Evolutionary conservation across 2,113 vertebrate genomes (phyloP), one percentile per base, ranked within the genome.

Genomic region (Reinhardtius hippoglossoides): DNA sequence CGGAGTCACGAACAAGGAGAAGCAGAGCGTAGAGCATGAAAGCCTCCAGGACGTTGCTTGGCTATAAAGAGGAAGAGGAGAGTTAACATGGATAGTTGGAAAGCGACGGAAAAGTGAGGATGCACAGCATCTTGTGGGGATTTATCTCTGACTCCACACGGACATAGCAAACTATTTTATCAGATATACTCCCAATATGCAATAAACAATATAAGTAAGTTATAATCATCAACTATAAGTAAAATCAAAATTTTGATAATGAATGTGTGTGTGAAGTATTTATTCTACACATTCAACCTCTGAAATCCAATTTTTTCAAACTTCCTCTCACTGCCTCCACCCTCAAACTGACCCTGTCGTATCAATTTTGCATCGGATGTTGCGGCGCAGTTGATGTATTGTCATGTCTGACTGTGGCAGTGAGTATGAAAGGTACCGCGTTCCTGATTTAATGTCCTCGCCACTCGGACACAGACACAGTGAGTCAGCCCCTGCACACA

Each of bases 1-100:
- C 50, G 66, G 67, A 90, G 80, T 84, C 84, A 87, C 83, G 79
- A 90, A 87, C 83, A 85, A 87, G 81, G 77, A 72, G 67, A 84
- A 84, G 86, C 82, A 75, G 74, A 89, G 79, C 83, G 50, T 74
- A 58, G 71, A 88, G 85, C 76, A 77, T 78, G 74, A 90, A 90
- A 79, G 85, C 85, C 89, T 87, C 78, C 76, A 85, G 88, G 89
- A 86, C 78, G 81, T 82, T 50, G 81, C 84, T 76, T 73, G 83
- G 72, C 13, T 65, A 42, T 42, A 44, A 46, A 81, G 75, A 89
- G 48, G 64, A 76, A 82, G 76, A 80, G 84, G 78, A 58, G 80
- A 85, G 69, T 87, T 85, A 85, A 71, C 58, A 74, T 74, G 70
- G 74, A 84, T 76, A 78, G 67, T 76, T 77, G 27, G 72, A 84